Percentiles rank a stretch among this genome's conserved stretches.
These are phyloP conservation scores for Turritopsis dohrnii DNA, from an alignment of 30 jellyfish, hydroid and myxozoan genomes.

Conservation along the genomic window DNA sequence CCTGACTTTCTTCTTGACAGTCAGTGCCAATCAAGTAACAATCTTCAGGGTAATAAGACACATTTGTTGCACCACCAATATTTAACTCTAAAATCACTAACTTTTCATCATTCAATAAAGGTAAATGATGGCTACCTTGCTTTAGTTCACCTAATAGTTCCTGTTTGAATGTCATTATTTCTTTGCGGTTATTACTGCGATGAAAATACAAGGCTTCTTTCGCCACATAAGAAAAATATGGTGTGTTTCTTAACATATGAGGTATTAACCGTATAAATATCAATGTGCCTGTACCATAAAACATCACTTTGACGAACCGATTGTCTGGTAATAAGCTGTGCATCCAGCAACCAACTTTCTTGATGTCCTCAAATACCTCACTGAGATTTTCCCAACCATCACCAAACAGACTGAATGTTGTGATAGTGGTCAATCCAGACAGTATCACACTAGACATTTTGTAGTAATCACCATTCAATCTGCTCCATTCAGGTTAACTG, in stretches of 20 bases:
- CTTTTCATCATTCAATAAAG: conserved; percentile 19
- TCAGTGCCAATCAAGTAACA: conserved; percentile 28
- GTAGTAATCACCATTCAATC: neutral
- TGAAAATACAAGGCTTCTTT: conserved; percentile 29
- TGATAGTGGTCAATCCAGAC: conserved; percentile 40
- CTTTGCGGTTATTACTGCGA: conserved; percentile 24
- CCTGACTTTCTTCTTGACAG: neutral
- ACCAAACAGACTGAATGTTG: conserved; percentile 18
- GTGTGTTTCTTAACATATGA: conserved; percentile 16
- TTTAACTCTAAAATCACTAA: conserved; percentile 30
- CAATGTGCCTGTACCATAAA: neutral
- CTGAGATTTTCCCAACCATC: conserved; percentile 35
- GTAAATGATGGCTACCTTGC: conserved; percentile 11
- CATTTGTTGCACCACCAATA: conserved; percentile 35
- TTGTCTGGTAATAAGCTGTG: conserved; percentile 30
- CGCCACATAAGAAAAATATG: conserved; percentile 29
- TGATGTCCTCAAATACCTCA: conserved; percentile 27
- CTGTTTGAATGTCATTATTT: conserved; percentile 11
- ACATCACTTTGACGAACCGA: conserved; percentile 6
- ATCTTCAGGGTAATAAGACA: conserved; percentile 26
- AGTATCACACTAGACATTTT: conserved; percentile 25
- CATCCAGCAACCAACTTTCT: conserved; percentile 26
- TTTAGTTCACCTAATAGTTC: conserved; percentile 24
- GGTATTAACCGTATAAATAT: conserved; percentile 24
- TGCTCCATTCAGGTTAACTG: neutral